phyloP scores from a whole-genome alignment of 2,888 invertebrate genomes.

The Drosophila fungiperda region DNA sequence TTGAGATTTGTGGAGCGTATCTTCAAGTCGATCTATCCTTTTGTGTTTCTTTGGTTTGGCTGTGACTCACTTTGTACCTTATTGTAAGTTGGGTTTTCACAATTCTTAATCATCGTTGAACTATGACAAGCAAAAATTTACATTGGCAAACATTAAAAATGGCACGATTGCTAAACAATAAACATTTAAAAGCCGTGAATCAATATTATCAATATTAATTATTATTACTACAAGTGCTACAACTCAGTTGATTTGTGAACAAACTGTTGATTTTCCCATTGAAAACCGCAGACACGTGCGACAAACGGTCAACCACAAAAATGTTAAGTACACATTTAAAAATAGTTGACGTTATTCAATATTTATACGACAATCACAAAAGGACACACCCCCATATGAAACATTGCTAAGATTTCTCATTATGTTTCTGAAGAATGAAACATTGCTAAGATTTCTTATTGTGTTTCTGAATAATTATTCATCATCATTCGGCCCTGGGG shows the following conservation, averaged over 20 bases:
- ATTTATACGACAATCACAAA: not conserved
- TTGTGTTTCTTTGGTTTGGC: not conserved
- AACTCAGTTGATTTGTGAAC: not conserved
- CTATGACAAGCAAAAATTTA: slow-evolving; percentile 18
- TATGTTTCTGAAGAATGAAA: not conserved
- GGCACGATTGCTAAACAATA: not conserved
- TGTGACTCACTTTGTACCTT: slow-evolving; percentile 28
- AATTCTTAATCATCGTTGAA: slow-evolving; percentile 34
- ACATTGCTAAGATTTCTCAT: not conserved
- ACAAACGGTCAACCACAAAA: not conserved
- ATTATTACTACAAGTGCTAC: not conserved
- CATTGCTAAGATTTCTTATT: not conserved
- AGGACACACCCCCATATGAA: not conserved
- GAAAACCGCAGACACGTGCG: slow-evolving; percentile 32
- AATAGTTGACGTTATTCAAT: not conserved
- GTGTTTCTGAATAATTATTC: not conserved
- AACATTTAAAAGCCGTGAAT: not conserved
- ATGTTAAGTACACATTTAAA: not conserved
- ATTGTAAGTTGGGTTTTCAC: slow-evolving; percentile 36
- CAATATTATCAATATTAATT: not conserved
- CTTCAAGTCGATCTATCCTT: not conserved
- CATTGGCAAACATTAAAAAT: not conserved
- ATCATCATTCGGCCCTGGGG: slow-evolving; percentile 8
- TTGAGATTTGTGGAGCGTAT: not conserved
- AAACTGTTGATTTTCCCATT: not conserved